phyloP scores from a whole-genome alignment of 2,888 invertebrate species.

The Sarcophaga carnaria region DNA sequence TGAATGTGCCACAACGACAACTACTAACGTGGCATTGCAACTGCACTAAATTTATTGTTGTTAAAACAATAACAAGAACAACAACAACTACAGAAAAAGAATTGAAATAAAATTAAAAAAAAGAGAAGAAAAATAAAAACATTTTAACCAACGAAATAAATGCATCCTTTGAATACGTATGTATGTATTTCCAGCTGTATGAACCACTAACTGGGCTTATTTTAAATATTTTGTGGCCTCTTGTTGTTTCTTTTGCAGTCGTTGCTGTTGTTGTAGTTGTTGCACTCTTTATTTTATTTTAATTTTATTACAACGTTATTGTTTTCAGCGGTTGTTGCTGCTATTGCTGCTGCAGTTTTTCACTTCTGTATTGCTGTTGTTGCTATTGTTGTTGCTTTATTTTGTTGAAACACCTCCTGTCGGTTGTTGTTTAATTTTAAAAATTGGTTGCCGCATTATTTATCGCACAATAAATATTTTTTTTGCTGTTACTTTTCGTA shows the following conservation, averaged over 20 bases:
- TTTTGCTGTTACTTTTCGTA: slow-evolving; percentile 19
- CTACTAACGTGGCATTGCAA: slow-evolving; percentile 27
- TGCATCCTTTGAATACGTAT: slow-evolving; percentile 50
- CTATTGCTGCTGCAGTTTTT: slow-evolving; percentile 36
- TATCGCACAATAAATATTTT: slow-evolving; percentile 68
- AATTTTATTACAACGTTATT: slow-evolving; percentile 61
- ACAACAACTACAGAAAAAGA: neutral
- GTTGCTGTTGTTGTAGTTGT: neutral
- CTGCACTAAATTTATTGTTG: slow-evolving; percentile 63
- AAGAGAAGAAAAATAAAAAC: slow-evolving; percentile 7
- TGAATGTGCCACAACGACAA: slow-evolving; percentile 8
- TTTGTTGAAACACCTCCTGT: slow-evolving; percentile 60
- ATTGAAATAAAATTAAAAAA: too few relatives aligned
- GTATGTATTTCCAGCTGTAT: slow-evolving; percentile 4
- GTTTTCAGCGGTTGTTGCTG: slow-evolving; percentile 40
- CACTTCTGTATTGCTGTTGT: slow-evolving; percentile 18
- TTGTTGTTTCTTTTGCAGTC: neutral
- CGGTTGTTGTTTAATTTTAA: slow-evolving; percentile 63
- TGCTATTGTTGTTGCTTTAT: slow-evolving; percentile 18
- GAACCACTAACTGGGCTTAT: slow-evolving; percentile 24
- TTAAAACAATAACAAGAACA: slow-evolving; percentile 38
- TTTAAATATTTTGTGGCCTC: slow-evolving; percentile 40
- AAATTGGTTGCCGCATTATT: slow-evolving; percentile 68
- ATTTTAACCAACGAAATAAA: slow-evolving; percentile 29
- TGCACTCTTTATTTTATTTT: slow-evolving; percentile 24